Percentiles rank a stretch among this genome's conserved stretches.
Evolutionary conservation across 2,888 invertebrate genomes (phyloP).

Genomic region (Vanessa cardui): DNA sequence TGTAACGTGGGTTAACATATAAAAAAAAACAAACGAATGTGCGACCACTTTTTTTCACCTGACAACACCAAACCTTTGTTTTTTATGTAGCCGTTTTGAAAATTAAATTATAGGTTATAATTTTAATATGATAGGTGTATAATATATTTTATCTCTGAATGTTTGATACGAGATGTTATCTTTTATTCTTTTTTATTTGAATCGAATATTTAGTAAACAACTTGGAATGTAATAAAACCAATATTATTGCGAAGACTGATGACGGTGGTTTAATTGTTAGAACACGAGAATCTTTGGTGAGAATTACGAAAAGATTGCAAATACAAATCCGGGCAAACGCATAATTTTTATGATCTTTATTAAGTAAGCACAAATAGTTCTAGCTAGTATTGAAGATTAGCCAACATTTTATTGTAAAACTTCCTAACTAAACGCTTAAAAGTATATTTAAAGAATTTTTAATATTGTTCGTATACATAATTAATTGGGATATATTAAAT

Average conservation of each 20-base stretch:
- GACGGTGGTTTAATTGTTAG: background rate
- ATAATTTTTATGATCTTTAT: too few relatives aligned
- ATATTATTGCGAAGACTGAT: background rate
- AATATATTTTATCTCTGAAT: constrained; percentile 69
- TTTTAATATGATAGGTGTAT: constrained; percentile 81
- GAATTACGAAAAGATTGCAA: too few relatives aligned
- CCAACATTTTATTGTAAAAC: too few relatives aligned
- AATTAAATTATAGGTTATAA: constrained; percentile 83
- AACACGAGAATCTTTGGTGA: too few relatives aligned
- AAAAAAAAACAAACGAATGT: constrained; percentile 71
- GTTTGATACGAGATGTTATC: constrained; percentile 69
- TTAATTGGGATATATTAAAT: too few relatives aligned
- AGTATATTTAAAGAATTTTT: too few relatives aligned
- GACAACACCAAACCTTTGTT: constrained; percentile 71
- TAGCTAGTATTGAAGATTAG: too few relatives aligned
- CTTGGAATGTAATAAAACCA: background rate
- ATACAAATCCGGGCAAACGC: too few relatives aligned
- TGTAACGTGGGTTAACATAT: constrained; percentile 59
- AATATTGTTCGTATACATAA: too few relatives aligned
- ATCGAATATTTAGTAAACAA: constrained; percentile 5
- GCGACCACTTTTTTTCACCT: constrained; percentile 74
- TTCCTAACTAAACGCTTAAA: too few relatives aligned
- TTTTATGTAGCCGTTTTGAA: constrained; percentile 73
- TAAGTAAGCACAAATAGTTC: too few relatives aligned
- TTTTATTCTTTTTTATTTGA: constrained; percentile 37